Base-by-base conservation (phyloP, 2,888 invertebrate genomes). In the Rapana venosa region DNA sequence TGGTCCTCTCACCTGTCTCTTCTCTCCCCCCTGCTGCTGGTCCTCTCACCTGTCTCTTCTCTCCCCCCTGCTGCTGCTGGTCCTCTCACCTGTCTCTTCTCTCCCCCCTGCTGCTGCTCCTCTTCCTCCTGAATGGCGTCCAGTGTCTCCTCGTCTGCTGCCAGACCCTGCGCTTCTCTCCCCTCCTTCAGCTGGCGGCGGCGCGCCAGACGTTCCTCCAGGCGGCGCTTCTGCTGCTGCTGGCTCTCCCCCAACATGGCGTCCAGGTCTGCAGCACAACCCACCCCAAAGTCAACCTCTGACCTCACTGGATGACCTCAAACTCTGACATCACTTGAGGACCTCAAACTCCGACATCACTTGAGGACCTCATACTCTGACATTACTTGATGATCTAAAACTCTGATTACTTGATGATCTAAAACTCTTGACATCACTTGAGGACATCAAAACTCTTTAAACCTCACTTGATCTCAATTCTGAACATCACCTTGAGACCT, bases 141-240 rank as follows among this genome's bases (percentile, higher is more conserved):
- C n/a, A 95, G 87, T 13, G 94, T 92, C 30, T 92, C 91, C 20
- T 95, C 94, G 90, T 95, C 94, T 32, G 93, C 92, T 22, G 91
- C 84, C 87, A 94, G 91, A 30, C 95, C 95, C 84, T 93, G 91
- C 15, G 93, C 93, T 90, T 93, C 92, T 66, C 94, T 91, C 90
- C 94, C 93, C 11, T 90, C 92, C 56, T 92, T 92, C 90, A 95
- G 90, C 88, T 94, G 92, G 89, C 92, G 93, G 58, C 94, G 92
- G 56, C 91, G 90, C 61, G 92, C 93, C 22, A 95, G 92, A 90
- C 93, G 92, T 89, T 95, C 94, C 89, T 93, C 91, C 74, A 94
- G 81, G 83, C 92, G 93, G n/a, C 93, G 90, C 84, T 94, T 93
- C 91, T 94, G 94, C n/a, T 94, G 93, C 81, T 92, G 92, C 81